phyloP scores from a whole-genome alignment of 92 coral and sea anemone species.

The Plumapathes pennacea region DNA sequence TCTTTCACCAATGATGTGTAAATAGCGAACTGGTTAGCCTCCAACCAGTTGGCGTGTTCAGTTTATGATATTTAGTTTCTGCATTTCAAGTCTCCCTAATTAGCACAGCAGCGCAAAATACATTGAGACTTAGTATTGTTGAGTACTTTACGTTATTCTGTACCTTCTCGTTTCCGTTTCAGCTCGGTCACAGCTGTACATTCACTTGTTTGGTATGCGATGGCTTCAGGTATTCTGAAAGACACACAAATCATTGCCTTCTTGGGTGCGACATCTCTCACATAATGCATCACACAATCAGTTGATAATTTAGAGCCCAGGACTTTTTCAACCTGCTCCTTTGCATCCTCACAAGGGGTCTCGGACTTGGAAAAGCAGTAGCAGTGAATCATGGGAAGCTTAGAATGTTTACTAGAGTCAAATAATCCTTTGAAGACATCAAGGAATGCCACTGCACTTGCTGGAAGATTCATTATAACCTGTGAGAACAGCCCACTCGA shows the following conservation, averaged over 20 bases:
- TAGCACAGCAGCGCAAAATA: no score
- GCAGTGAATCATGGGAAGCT: slow-evolving; percentile 89
- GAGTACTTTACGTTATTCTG: no score
- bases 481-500: slow-evolving; percentile 52
- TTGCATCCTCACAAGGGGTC: slow-evolving; percentile 64
- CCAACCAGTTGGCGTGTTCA: no score
- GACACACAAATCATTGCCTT: slow-evolving; percentile 96
- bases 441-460: slow-evolving; percentile 86
- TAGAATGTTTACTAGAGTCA: slow-evolving; percentile 8
- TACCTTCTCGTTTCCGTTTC: no score
- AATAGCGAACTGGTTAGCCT: no score
- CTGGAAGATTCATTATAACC: slow-evolving; percentile 93
- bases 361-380: slow-evolving; percentile 93
- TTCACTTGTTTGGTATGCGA: no score
- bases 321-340: slow-evolving; percentile 63
- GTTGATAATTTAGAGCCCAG: slow-evolving; percentile 48
- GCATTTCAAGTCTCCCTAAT: no score
- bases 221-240: slow-evolving; percentile 64
- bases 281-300: slow-evolving; percentile 61
- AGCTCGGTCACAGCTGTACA: no score
- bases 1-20: no score
- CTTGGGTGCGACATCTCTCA: slow-evolving; percentile 95
- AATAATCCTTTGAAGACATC: slow-evolving; percentile 83
- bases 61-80: no score
- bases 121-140: no score